A percentile compares a stretch with the other conserved stretches of the same genome.
Evolutionary conservation across 2,888 invertebrate genomes (phyloP).

Genomic region (Petrophora chlorosata): DNA sequence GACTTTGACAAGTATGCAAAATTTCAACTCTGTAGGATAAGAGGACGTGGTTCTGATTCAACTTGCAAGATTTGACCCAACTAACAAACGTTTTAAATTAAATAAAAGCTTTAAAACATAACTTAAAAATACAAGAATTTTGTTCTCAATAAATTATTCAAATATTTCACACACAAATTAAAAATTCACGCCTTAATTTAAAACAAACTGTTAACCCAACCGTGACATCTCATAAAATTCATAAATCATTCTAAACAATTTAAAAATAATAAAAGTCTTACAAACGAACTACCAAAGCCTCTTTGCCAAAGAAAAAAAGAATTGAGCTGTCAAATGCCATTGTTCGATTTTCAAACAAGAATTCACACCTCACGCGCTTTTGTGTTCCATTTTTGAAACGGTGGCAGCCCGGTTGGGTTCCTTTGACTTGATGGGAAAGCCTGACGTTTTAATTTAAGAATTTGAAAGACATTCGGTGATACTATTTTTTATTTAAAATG

Average conservation of each 20-base stretch:
- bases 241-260: conserved; percentile 36
- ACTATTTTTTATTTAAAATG: conserved; percentile 19
- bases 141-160: conserved; percentile 1
- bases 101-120: too few relatives aligned
- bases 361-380: conserved; percentile 51
- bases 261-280: conserved; percentile 41
- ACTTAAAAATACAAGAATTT: neutral
- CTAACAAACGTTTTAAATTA: too few relatives aligned
- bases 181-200: conserved; percentile 30
- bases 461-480: conserved; percentile 19
- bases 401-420: conserved; percentile 40
- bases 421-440: conserved; percentile 34
- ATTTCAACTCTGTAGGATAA: too few relatives aligned
- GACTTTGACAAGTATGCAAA: too few relatives aligned
- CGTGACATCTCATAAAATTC: conserved; percentile 35
- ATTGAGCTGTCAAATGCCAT: conserved; percentile 63
- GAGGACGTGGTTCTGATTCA: too few relatives aligned
- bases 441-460: conserved; percentile 44
- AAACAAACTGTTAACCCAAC: conserved; percentile 32
- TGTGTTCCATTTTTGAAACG: conserved; percentile 31
- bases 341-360: conserved; percentile 57
- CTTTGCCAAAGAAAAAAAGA: conserved; percentile 46
- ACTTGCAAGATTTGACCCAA: too few relatives aligned
- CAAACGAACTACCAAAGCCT: conserved; percentile 46
- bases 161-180: conserved; percentile 26